Base-by-base conservation (phyloP, 2,888 invertebrate species). In the Saturnia japonica region DNA sequence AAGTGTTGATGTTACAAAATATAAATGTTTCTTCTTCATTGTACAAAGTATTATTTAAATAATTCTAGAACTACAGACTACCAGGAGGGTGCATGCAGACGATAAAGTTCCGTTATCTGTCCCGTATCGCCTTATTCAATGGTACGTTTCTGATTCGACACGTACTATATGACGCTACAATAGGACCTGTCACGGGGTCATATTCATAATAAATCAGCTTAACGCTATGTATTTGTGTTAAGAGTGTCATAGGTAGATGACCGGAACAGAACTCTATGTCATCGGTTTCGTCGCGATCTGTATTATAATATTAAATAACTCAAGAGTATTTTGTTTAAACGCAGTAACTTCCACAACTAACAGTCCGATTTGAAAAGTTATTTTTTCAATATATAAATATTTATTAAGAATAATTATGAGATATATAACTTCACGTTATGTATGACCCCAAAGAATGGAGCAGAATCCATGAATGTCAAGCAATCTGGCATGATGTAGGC, bases 91-190 rank as follows among this genome's bases (percentile, higher is more conserved):
- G 25, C 60, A 68, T 40, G 28, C 62, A 62, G 64, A 76, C 79
- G 75, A 71, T 75, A 75, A 73, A 77, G 76, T 75, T 75, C 93
- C 93, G 93, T 93, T 94, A 93, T 68, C 75, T 77, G 93, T 82
- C 90, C 93, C 77, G 88, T 89, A 91, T 93, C 87, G 84, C 93
- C 93, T 89, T 92, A 89, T 93, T 86, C 83, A 90, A 88, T 80
- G 80, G 82, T 82, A 83, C 82, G 88, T 88, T 88, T 88, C 89
- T 84, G 88, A 93, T 93, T 93, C 90, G 93, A 89, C 90, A 92
- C 93, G 91, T 90, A 89, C 86, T 86, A 87, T 88, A 84, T 84
- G 84, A 75, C 74, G 74, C 82, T 80, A 91, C 92, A 93, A 91
- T 91, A 85, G 90, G 86, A 87, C 86, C 79, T 87, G 88, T 85